phyloP scores from a whole-genome alignment of 2,888 invertebrate genomes.

The Xestia xanthographa region DNA sequence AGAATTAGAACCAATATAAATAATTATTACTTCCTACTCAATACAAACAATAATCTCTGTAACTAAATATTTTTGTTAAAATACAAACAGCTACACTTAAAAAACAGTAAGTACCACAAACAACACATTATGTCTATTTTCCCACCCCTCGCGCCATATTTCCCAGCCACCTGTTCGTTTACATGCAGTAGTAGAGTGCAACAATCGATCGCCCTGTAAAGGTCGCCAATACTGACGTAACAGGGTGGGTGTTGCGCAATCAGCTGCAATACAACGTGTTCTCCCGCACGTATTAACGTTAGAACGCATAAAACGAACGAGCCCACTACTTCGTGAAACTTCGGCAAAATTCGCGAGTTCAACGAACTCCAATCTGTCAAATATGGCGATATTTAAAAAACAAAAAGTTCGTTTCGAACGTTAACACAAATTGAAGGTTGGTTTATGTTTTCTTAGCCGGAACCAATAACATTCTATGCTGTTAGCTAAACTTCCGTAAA shows the following conservation, averaged over 20 bases:
- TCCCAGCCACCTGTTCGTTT: constrained; percentile 54
- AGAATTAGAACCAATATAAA: neutral
- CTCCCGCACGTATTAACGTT: constrained; percentile 45
- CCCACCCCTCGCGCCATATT: constrained; percentile 10
- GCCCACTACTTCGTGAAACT: constrained; percentile 31
- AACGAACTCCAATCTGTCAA: constrained; percentile 44
- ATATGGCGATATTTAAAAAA: constrained; percentile 29
- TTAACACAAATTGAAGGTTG: constrained; percentile 42
- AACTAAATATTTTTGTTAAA: neutral
- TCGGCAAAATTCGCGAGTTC: constrained; percentile 49
- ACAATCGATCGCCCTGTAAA: constrained; percentile 85
- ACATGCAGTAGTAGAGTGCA: constrained; percentile 67
- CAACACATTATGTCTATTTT: constrained; percentile 9
- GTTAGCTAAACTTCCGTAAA: constrained; percentile 62
- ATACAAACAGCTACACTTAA: neutral
- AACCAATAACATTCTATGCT: constrained; percentile 46
- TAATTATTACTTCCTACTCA: neutral
- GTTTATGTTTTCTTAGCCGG: constrained; percentile 31
- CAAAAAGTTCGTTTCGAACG: constrained; percentile 16
- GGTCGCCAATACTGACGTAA: constrained; percentile 88
- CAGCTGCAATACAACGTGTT: constrained; percentile 73
- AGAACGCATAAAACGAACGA: constrained; percentile 36
- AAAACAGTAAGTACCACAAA: neutral
- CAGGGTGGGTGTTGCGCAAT: constrained; percentile 85
- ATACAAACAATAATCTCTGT: neutral